Conservation (phyloP, 2,113 vertebrate species). For the Python bivittatus region DNA sequence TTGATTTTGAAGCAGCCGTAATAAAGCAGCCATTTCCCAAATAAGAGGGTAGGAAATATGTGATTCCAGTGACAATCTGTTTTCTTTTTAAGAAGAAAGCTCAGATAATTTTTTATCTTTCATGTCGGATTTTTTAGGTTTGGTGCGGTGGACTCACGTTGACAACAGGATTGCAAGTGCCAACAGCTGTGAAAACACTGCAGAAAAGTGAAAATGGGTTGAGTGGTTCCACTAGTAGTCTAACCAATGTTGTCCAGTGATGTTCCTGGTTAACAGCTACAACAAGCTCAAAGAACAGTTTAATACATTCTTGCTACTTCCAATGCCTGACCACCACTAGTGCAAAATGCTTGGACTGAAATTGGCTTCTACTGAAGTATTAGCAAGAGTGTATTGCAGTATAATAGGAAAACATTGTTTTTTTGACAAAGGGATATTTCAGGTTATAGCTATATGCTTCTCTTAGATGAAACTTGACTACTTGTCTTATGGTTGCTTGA, state of each 20-base stretch:
- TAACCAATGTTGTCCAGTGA: constrained; percentile 81
- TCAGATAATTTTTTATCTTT: constrained; percentile 1
- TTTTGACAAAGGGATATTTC: constrained; percentile 37
- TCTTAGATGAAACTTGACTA: constrained; percentile 57
- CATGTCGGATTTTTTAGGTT: constrained; percentile 72
- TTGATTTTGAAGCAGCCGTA: no score
- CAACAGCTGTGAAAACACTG: constrained; percentile 83
- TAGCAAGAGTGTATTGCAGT: constrained; percentile 43
- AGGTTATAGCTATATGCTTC: constrained; percentile 49
- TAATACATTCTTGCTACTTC: constrained; percentile 61
- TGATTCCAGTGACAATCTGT: not conserved
- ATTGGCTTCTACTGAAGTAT: constrained; percentile 28
- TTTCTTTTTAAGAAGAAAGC: not conserved
- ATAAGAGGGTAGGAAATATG: not conserved
- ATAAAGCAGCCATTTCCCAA: no score
- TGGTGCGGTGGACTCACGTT: constrained; percentile 90
- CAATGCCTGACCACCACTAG: constrained; percentile 48
- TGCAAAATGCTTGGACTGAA: constrained; percentile 28
- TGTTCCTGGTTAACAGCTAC: constrained; percentile 39
- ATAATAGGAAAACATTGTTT: constrained; percentile 39
- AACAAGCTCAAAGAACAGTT: constrained; percentile 35
- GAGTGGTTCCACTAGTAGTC: constrained; percentile 78
- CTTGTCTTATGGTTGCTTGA: constrained; percentile 51
- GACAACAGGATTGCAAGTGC: constrained; percentile 88
- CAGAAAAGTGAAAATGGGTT: constrained; percentile 83